Evolutionary conservation across 2,113 vertebrate genomes (phyloP).

Genomic region (Myotis brandtii): DNA sequence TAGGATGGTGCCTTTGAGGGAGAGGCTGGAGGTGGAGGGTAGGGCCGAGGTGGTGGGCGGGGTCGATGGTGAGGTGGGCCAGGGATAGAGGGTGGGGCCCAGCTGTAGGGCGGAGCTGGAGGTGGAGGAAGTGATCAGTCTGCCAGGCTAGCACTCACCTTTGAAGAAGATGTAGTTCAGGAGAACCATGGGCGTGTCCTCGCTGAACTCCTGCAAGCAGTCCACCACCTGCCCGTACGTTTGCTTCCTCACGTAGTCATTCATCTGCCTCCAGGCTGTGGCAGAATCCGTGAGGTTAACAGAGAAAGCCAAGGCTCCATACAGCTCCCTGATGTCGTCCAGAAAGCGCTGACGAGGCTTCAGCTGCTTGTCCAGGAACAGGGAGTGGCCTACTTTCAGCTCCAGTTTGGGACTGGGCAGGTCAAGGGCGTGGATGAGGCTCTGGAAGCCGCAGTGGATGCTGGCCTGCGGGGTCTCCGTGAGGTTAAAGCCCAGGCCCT

Average conservation of each 20-base stretch:
- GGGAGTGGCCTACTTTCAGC: slow-evolving; percentile 85
- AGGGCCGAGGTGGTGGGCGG: background rate
- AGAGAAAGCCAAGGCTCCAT: slow-evolving; percentile 79
- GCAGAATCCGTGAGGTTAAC: slow-evolving; percentile 86
- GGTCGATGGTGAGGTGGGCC: background rate
- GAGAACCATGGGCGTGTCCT: slow-evolving; percentile 85
- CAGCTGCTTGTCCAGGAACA: slow-evolving; percentile 85
- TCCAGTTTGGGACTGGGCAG: slow-evolving; percentile 81
- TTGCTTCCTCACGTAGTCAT: slow-evolving; percentile 85
- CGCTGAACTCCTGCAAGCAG: slow-evolving; percentile 84
- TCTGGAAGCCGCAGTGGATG: slow-evolving; percentile 85
- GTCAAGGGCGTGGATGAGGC: slow-evolving; percentile 86
- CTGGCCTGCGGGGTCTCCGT: slow-evolving; percentile 61
- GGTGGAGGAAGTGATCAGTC: accelerated
- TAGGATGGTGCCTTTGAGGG: background rate
- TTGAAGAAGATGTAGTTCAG: slow-evolving; percentile 91
- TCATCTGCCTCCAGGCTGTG: slow-evolving; percentile 84
- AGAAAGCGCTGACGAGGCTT: slow-evolving; percentile 83
- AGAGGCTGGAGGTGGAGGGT: background rate
- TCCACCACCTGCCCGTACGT: slow-evolving; percentile 85
- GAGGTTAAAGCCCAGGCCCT: slow-evolving; percentile 87
- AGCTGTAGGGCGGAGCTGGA: no score
- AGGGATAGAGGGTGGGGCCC: no score
- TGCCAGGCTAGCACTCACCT: slow-evolving; percentile 83
- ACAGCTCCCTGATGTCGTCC: slow-evolving; percentile 81